Evolutionary conservation across 2,113 vertebrate genomes (phyloP).

Genomic region (Zosterops hypoxanthus): DNA sequence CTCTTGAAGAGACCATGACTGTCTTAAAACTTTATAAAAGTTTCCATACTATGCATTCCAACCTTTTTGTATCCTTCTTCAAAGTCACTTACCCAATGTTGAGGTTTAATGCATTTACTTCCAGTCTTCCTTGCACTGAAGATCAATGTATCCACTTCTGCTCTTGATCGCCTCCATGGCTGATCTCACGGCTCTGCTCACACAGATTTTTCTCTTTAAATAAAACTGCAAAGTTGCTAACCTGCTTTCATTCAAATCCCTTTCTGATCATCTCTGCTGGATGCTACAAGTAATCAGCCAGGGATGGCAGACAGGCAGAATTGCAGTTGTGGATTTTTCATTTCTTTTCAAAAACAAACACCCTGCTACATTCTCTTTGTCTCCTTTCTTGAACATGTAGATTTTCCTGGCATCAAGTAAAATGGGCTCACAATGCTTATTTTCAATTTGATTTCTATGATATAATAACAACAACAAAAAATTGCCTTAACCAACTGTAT

Average conservation of each 20-base stretch:
- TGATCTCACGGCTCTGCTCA: not conserved
- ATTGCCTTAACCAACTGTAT: not conserved
- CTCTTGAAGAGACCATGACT: not conserved
- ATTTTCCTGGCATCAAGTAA: not conserved
- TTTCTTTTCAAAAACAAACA: not conserved
- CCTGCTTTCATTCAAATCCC: not conserved
- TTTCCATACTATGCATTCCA: not conserved
- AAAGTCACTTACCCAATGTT: not conserved
- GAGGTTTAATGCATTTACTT: not conserved
- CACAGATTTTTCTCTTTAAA: not conserved
- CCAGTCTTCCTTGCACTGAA: not conserved
- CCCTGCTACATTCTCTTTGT: rapidly evolving
- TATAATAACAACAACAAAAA: not conserved
- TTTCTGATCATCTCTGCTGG: not conserved
- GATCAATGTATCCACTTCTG: not conserved
- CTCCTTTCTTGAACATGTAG: not conserved
- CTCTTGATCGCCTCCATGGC: not conserved
- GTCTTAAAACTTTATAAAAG: not conserved
- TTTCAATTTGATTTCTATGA: not conserved
- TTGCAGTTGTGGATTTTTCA: not conserved
- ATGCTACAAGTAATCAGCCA: not conserved
- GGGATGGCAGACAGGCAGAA: not conserved
- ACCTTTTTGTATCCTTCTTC: not conserved
- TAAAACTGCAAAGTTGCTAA: not conserved
- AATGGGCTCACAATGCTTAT: not conserved